Evolutionary conservation across 1,140 invertebrate genomes (phyloP), one percentile per base, ranked within the genome.

Genomic region (Lineus longissimus): DNA sequence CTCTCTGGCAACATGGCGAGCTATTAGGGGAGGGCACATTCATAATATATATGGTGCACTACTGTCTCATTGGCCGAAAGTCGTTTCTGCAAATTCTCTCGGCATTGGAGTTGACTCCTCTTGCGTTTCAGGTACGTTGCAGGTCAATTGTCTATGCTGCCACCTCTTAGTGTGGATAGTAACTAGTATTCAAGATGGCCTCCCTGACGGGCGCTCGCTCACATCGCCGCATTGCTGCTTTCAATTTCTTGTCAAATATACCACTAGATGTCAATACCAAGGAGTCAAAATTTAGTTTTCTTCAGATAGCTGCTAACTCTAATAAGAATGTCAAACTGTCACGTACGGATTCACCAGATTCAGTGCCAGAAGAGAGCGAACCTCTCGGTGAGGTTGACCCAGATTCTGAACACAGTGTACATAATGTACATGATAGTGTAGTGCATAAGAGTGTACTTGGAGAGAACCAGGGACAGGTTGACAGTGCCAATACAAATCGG

Each of bases 201-300:
- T 4, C 33, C 33, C 4, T 7, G 15, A 36, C 4, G 15, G 6
- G 15, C 15, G 54, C 64, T 25, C 70, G 71, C 55, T 72, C 72
- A 22, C 55, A 72, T 41, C 59, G 74, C 70, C 71, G 72, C 60
- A 65, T 77, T 30, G 73, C 74, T 25, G 76, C 76, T 40, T 67
- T 75, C 31, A 91, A 90, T 71, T 97, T 96, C 85, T 85, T 97
- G 69, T 91, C 92, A 30, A 95, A 95, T 84, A 96, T 97, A 75
- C 95, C 93, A 61, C 84, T 96, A 60, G 93, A 95, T 86, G 93
- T 93, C 58, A 91, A 89, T 72, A 90, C 93, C 82, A 87, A 87
- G 72, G 92, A 95, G 80, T 93, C 91, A 59, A 89, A 88, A 78
- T 81, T 91, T 71, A 85, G 86, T 40, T 78, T 87, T 43, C 80